Conservation (phyloP, 2,113 vertebrate genomes). For the Aspidoscelis tigris region DNA sequence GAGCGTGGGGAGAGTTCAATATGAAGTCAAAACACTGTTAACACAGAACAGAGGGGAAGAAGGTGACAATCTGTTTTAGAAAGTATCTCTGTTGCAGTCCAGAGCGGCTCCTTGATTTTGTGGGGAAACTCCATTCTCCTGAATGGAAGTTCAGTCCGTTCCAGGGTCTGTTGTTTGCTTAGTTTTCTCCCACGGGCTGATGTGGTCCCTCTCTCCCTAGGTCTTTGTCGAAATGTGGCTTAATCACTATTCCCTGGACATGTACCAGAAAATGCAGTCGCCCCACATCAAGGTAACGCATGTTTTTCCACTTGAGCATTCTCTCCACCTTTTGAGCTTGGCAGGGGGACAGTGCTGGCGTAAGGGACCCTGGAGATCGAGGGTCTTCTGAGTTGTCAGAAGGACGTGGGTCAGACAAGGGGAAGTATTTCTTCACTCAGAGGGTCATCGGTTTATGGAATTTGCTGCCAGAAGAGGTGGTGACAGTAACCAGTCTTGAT, state of each 20-base stretch:
- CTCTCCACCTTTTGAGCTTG: constrained; percentile 17
- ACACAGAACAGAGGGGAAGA: neutral
- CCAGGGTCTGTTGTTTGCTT: no score
- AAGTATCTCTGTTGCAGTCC: no score
- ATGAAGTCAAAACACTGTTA: neutral
- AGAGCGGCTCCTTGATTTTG: no score
- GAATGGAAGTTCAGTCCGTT: no score
- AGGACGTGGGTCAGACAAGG: no score
- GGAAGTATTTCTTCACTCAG: no score
- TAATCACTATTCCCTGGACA: constrained; percentile 95
- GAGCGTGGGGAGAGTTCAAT: no score
- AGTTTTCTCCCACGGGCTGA: neutral
- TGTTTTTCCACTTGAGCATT: neutral
- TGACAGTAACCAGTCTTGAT: no score
- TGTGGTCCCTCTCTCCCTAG: constrained; percentile 68
- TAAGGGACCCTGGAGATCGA: neutral
- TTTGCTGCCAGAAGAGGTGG: no score
- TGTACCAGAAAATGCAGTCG: constrained; percentile 98
- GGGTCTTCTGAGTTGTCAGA: neutral
- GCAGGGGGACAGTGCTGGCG: no score
- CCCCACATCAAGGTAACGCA: constrained; percentile 94
- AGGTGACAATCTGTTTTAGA: neutral
- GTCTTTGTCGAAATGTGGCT: constrained; percentile 99
- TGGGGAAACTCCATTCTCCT: no score
- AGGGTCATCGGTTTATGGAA: no score